Percentiles rank a stretch among this genome's conserved stretches.
These are phyloP conservation scores for Eristalinus sepulchralis DNA, from an alignment of 2,888 invertebrate species.

Conservation along the genomic window DNA sequence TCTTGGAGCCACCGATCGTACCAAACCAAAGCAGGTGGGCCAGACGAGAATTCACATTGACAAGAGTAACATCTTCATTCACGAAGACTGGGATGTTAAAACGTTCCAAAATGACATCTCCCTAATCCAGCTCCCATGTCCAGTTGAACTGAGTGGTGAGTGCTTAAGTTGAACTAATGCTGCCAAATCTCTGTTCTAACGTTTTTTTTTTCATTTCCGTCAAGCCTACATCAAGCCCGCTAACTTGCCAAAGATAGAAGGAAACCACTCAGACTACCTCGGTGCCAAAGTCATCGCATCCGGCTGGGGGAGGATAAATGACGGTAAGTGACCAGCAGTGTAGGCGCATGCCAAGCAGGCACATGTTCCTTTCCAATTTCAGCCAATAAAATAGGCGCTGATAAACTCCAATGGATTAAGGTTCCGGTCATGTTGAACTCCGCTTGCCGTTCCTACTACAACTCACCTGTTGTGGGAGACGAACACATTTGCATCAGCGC, in stretches of 20 bases:
- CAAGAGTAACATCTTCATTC: conserved; percentile 75
- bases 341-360: neutral
- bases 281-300: conserved; percentile 77
- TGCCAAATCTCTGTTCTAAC: too few relatives aligned
- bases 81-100: conserved; percentile 77
- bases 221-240: conserved; percentile 73
- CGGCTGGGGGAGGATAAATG: conserved; percentile 81
- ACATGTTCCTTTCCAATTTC: neutral
- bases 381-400: conserved; percentile 72
- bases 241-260: conserved; percentile 73
- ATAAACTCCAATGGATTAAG: conserved; percentile 73
- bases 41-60: conserved; percentile 74
- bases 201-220: too few relatives aligned
- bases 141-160: conserved; percentile 79
- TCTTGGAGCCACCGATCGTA: conserved; percentile 75
- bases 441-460: conserved; percentile 73
- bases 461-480: conserved; percentile 47
- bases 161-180: conserved; percentile 20
- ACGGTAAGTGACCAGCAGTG: conserved; percentile 70
- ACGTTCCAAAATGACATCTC: conserved; percentile 81
- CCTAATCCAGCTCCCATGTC: conserved; percentile 78
- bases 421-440: conserved; percentile 74
- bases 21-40: conserved; percentile 72
- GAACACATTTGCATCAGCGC: conserved; percentile 76
- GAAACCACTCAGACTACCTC: conserved; percentile 75